Conservation (phyloP, 2,888 invertebrate species). For the Tuberolachnus salignus region DNA sequence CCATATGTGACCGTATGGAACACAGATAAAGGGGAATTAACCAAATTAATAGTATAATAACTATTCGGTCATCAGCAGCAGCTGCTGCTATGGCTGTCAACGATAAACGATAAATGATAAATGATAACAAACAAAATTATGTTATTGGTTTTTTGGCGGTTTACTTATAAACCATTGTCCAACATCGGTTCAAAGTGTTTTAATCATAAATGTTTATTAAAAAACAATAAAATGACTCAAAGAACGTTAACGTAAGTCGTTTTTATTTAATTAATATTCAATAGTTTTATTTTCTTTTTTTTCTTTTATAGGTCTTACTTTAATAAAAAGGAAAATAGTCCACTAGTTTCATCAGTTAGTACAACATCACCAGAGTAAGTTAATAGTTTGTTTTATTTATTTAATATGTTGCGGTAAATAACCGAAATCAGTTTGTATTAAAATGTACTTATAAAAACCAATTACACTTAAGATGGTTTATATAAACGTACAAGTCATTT, state of each 20-base stretch:
- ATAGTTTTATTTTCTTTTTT: background rate
- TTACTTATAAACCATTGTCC: constrained; percentile 2
- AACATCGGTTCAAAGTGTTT: background rate
- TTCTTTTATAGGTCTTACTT: constrained; percentile 39
- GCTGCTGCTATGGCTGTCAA: too few relatives aligned
- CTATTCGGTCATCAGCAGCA: too few relatives aligned
- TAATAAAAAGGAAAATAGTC: constrained; percentile 30
- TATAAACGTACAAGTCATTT: too few relatives aligned
- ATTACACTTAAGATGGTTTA: too few relatives aligned
- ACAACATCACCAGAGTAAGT: constrained; percentile 37
- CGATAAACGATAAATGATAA: too few relatives aligned
- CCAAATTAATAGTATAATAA: too few relatives aligned
- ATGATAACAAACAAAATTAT: background rate
- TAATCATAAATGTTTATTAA: background rate
- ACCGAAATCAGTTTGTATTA: too few relatives aligned
- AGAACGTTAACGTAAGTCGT: constrained; percentile 47
- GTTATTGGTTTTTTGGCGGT: constrained; percentile 46
- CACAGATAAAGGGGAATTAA: too few relatives aligned
- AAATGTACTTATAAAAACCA: too few relatives aligned
- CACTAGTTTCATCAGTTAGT: constrained; percentile 1
- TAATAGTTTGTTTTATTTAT: background rate
- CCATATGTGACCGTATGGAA: too few relatives aligned
- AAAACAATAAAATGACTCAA: constrained; percentile 45
- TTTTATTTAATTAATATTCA: background rate
- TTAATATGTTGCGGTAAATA: too few relatives aligned